Evolutionary conservation across 1,140 invertebrate species (phyloP).

Genomic region (Frieseomelitta varia): DNA sequence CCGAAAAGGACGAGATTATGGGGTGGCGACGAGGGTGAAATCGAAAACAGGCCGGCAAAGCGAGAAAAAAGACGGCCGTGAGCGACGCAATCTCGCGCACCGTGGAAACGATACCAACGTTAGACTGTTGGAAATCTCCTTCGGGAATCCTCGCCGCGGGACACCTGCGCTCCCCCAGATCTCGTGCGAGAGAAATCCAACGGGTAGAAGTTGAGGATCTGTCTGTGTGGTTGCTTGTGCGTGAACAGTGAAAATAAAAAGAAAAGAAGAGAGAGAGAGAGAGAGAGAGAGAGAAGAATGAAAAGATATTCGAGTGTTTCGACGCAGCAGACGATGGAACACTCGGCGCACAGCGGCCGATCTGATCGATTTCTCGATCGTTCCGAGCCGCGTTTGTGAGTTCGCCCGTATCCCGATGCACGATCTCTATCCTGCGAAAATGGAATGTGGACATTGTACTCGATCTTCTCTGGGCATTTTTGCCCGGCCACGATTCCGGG

Average conservation of each 20-base stretch:
- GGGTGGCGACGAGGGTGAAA: constrained; percentile 25
- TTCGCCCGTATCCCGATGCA: not conserved
- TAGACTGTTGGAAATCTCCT: constrained; percentile 67
- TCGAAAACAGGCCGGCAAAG: constrained; percentile 27
- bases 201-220: constrained; percentile 26
- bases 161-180: constrained; percentile 67
- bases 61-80: constrained; percentile 33
- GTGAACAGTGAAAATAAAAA: constrained; percentile 30
- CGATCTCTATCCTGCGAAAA: constrained; percentile 23
- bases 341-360: not conserved
- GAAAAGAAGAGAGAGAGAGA: not conserved
- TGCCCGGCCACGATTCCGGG: constrained; percentile 28
- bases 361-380: constrained; percentile 54
- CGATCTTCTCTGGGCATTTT: constrained; percentile 61
- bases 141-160: constrained; percentile 70
- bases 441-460: constrained; percentile 53
- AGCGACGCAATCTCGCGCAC: constrained; percentile 65
- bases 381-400: not conserved
- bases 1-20: constrained; percentile 42
- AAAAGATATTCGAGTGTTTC: constrained; percentile 17
- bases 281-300: not conserved
- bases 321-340: constrained; percentile 11
- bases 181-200: constrained; percentile 33
- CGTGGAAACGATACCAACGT: constrained; percentile 66
- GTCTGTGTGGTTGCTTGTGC: not conserved